These are phyloP conservation scores for Pseudeuparius sepicola DNA, from an alignment of 2,888 invertebrate species.

Conservation along the genomic window DNA sequence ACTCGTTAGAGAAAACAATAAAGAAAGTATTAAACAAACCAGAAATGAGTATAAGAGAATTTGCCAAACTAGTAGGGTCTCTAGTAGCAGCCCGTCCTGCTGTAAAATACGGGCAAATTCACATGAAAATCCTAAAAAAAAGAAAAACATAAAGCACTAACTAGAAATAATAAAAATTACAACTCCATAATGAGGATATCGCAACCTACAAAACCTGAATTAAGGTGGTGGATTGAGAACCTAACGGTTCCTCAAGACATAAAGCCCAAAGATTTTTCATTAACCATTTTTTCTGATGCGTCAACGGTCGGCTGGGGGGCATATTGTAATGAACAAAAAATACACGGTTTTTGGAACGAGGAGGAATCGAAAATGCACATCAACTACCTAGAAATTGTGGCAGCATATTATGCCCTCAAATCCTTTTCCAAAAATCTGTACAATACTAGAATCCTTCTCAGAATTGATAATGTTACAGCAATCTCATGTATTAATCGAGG, in stretches of 20 bases:
- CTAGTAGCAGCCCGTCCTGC: neutral
- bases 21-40: too few relatives aligned
- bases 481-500: constrained; percentile 15
- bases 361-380: constrained; percentile 7
- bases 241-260: neutral
- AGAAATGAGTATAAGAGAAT: neutral
- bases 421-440: constrained; percentile 10
- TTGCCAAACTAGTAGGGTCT: neutral
- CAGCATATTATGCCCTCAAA: constrained; percentile 12
- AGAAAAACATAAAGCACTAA: too few relatives aligned
- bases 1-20: neutral
- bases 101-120: too few relatives aligned
- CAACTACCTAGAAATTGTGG: constrained; percentile 10
- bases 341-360: constrained; percentile 12
- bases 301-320: constrained; percentile 1
- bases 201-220: too few relatives aligned
- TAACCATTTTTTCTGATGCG: neutral
- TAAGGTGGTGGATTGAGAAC: neutral
- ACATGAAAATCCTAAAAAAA: neutral
- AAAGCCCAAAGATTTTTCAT: neutral
- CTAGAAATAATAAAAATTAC: too few relatives aligned
- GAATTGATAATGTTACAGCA: constrained; percentile 14
- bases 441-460: constrained; percentile 12
- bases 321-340: constrained; percentile 1
- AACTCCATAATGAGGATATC: too few relatives aligned